A percentile compares a stretch with the other conserved stretches of the same genome.
phyloP scores from a whole-genome alignment of 2,797 vertebrate genomes.

The Pseudomugil tenellus region DNA sequence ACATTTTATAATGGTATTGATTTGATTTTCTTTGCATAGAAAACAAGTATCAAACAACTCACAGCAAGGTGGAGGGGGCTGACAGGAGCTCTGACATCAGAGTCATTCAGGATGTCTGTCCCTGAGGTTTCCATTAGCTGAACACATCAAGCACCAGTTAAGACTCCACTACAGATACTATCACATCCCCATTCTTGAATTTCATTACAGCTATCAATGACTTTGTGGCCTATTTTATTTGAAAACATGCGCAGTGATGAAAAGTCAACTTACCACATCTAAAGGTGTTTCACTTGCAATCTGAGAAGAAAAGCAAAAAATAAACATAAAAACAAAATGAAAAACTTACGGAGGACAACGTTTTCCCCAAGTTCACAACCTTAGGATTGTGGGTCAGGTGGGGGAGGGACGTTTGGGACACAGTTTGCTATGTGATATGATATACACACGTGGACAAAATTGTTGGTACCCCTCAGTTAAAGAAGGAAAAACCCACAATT shows the following conservation, averaged over 20 bases:
- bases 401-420: too few relatives aligned
- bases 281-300: conserved; percentile 97
- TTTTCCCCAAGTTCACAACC: too few relatives aligned
- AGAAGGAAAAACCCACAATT: too few relatives aligned
- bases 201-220: neutral
- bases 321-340: neutral
- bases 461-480: too few relatives aligned
- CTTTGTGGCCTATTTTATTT: neutral
- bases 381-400: too few relatives aligned
- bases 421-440: too few relatives aligned
- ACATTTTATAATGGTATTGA: too few relatives aligned
- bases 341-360: too few relatives aligned
- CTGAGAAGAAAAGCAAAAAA: conserved; percentile 66
- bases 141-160: conserved; percentile 49
- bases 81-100: conserved; percentile 91
- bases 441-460: too few relatives aligned
- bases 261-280: conserved; percentile 92
- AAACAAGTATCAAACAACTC: conserved; percentile 74
- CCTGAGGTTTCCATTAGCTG: conserved; percentile 98
- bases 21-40: too few relatives aligned
- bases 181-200: neutral
- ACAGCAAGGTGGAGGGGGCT: conserved; percentile 98
- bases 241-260: neutral
- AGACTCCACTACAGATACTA: conserved; percentile 1
- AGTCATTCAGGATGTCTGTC: conserved; percentile 93